Conservation (phyloP, 2,113 vertebrate species). For the Elachura formosa region DNA sequence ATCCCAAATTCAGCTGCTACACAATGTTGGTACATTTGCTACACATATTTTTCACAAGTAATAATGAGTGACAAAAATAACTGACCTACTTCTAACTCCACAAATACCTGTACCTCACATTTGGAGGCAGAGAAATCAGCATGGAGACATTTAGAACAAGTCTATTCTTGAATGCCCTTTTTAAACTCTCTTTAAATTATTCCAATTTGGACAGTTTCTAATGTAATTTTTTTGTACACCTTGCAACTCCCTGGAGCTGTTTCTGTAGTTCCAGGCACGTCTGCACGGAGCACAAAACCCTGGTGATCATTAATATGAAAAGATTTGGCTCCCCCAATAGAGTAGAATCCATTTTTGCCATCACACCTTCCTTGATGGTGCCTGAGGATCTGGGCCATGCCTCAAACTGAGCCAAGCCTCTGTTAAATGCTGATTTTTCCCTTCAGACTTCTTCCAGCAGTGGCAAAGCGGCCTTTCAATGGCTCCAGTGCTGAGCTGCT, state of each 20-base stretch:
- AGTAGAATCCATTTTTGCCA: background rate
- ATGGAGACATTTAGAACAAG: constrained; percentile 61
- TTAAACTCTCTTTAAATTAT: constrained; percentile 59
- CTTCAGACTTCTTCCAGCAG: accelerated
- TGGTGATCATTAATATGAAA: background rate
- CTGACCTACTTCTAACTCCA: constrained; percentile 75
- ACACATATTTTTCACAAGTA: constrained; percentile 73
- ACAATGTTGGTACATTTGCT: constrained; percentile 51
- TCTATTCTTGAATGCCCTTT: constrained; percentile 66
- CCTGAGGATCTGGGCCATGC: background rate
- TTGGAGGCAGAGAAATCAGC: constrained; percentile 61
- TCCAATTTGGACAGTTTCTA: constrained; percentile 21
- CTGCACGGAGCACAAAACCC: background rate
- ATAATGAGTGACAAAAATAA: constrained; percentile 81
- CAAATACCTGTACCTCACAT: constrained; percentile 74
- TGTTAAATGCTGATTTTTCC: background rate
- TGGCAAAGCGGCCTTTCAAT: background rate
- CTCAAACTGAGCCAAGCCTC: background rate
- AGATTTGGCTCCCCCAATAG: background rate
- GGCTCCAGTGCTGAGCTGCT: background rate
- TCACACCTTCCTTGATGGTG: background rate
- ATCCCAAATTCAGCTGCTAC: constrained; percentile 51
- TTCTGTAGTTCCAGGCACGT: constrained; percentile 1
- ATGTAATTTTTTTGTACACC: constrained; percentile 31
- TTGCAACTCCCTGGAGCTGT: background rate